Base-by-base conservation (phyloP, 2,888 invertebrate genomes). In the Scaptomyza caliginosa region DNA sequence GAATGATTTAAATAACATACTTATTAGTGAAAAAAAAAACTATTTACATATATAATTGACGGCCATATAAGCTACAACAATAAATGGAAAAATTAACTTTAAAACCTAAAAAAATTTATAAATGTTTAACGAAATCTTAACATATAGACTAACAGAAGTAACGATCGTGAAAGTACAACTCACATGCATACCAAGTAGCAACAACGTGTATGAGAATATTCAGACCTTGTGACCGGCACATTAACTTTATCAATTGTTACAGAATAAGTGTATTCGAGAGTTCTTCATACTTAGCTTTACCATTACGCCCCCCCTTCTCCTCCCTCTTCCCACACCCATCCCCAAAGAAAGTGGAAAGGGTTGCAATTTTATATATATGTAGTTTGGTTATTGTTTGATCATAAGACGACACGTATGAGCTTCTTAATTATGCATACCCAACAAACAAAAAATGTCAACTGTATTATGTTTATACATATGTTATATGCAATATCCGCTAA, bases 31-130 rank as follows among this genome's bases (percentile, higher is more conserved):
- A 73, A 64, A 73, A 76, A 67, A 71, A 82, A 83, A 77, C 78
- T 76, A 74, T 76, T 77, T 86, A 86, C 82, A 82, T 78, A 81
- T 71, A 74, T 88, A 88, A 85, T 89, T 88, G 89, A 89, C 86
- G 87, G 89, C 89, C 89, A 89, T 87, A 85, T 89, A 89, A 89
- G 88, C 89, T 90, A 89, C 85, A 85, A 88, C 86, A 86, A 81
- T 89, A 89, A 89, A 88, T 77, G 76, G 48, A 88, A 80, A 75
- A 88, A 86, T 76, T 86, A 88, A 86, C 74, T 77, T 82, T 77
- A 87, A 77, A 79, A 88, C 70, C 64, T 77, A 81, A 59, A 76
- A 78, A 86, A 74, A 81, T 86, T 79, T 70, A 86, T 86, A 83
- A 83, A 76, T 86, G 86, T 83, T 79, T 79, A 80, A 79, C 76